phyloP scores from a whole-genome alignment of 1,140 invertebrate genomes.

The Ips nitidus region DNA sequence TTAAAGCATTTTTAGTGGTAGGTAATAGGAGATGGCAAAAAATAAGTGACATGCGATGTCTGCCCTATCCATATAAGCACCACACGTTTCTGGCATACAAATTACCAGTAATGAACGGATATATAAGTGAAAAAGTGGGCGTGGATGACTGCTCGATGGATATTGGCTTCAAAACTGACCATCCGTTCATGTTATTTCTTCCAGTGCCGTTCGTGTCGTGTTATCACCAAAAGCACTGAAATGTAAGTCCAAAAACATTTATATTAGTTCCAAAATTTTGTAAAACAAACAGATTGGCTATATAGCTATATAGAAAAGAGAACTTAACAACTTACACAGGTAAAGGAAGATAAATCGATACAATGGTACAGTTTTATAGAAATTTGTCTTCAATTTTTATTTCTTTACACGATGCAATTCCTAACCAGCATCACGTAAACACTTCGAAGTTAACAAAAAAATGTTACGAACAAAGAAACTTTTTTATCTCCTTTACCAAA shows the following conservation, averaged over 20 bases:
- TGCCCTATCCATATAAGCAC: conserved; percentile 49
- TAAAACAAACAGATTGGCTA: too few relatives aligned
- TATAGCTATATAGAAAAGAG: too few relatives aligned
- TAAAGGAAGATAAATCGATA: too few relatives aligned
- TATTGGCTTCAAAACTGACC: conserved; percentile 31
- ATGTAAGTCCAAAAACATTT: too few relatives aligned
- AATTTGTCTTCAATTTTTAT: too few relatives aligned
- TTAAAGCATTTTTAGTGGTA: conserved; percentile 47
- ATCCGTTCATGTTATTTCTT: conserved; percentile 26
- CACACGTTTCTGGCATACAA: conserved; percentile 47
- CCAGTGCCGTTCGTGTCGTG: conserved; percentile 12
- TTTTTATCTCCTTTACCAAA: neutral
- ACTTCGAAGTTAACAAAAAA: too few relatives aligned
- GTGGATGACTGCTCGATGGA: conserved; percentile 39
- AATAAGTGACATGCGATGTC: conserved; percentile 47
- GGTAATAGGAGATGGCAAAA: conserved; percentile 45
- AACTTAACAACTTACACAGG: too few relatives aligned
- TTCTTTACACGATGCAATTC: too few relatives aligned
- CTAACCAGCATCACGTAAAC: too few relatives aligned
- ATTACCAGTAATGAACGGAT: conserved; percentile 46
- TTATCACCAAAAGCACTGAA: neutral
- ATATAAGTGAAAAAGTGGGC: conserved; percentile 49
- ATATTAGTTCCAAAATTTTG: too few relatives aligned
- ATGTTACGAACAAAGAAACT: too few relatives aligned
- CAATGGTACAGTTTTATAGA: too few relatives aligned